These are phyloP conservation scores for Cosmia pyralina DNA, from an alignment of 2,888 invertebrate genomes.

Conservation along the genomic window DNA sequence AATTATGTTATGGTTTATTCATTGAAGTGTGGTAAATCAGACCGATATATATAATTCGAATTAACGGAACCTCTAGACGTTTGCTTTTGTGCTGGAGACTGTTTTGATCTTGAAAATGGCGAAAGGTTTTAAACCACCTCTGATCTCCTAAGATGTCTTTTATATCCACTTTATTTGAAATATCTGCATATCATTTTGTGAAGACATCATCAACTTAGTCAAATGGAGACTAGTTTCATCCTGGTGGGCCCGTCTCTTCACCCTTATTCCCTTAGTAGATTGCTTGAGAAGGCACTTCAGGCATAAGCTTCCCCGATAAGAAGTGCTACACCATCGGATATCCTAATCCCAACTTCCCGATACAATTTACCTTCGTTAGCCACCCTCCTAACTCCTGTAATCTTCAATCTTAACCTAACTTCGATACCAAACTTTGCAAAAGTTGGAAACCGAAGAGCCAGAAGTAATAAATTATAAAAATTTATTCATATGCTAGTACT, in stretches of 20 bases:
- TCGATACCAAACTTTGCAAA: conserved; percentile 20
- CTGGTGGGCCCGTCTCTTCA: too few relatives aligned
- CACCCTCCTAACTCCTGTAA: conserved; percentile 32
- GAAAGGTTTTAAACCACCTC: too few relatives aligned
- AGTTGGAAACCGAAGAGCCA: conserved; percentile 23
- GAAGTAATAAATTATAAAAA: conserved; percentile 29
- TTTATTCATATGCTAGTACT: conserved; percentile 25
- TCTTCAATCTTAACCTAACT: conserved; percentile 32
- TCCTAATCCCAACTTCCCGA: conserved; percentile 2
- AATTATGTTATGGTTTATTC: neutral
- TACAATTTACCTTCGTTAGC: conserved; percentile 35
- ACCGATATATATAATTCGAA: neutral
- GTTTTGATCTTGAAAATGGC: neutral
- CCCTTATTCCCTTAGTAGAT: neutral
- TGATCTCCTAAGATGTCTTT: neutral
- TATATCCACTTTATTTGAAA: neutral
- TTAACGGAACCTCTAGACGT: neutral
- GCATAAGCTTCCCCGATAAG: neutral
- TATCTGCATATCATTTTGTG: neutral
- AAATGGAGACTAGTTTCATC: neutral
- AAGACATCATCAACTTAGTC: neutral
- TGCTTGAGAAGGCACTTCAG: neutral
- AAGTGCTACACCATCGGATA: neutral
- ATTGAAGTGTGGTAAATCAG: neutral
- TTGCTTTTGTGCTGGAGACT: neutral